phyloP scores from a whole-genome alignment of 1,140 invertebrate species.

The roundworm (Caenorhabditis elegans) region WBcel235 BX284606.5:15628001-15628500 shows the following conservation, averaged over 20 bases:
- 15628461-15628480: neutral
- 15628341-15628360: neutral
- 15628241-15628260: constrained; percentile 20
- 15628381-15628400: neutral
- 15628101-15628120: too few relatives aligned
- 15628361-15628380: constrained; percentile 7
- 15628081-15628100: too few relatives aligned
- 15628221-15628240: neutral
- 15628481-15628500: neutral
- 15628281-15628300: neutral
- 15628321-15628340: neutral
- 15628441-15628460: too few relatives aligned
- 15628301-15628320: neutral
- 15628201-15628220: neutral
- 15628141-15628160: neutral
- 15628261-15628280: neutral
- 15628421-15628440: neutral
- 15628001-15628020: constrained; percentile 23
- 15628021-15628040: constrained; percentile 11
- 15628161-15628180: neutral
- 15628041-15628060: constrained; percentile 26
- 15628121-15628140: too few relatives aligned
- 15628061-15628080: neutral
- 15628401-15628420: neutral
- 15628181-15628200: neutral